These are phyloP conservation scores for Pseudoatta argentina DNA, from an alignment of 1,140 invertebrate species.

Conservation along the genomic window DNA sequence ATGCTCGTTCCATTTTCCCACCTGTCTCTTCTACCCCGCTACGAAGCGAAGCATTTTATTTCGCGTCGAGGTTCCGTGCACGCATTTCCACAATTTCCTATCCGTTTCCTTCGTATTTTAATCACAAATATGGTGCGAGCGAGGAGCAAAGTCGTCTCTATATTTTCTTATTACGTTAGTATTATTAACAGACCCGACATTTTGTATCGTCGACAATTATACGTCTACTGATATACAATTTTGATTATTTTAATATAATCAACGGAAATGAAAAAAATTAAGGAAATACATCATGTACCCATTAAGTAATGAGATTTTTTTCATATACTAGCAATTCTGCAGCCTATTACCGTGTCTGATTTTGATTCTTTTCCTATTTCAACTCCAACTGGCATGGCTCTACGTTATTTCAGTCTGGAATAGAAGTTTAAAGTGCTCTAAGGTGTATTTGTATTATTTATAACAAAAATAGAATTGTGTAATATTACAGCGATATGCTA, in stretches of 20 bases:
- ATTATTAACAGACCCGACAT: background rate
- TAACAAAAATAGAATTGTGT: no score
- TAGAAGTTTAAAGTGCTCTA: no score
- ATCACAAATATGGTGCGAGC: background rate
- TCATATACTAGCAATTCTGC: no score
- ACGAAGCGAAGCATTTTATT: slow-evolving; percentile 49
- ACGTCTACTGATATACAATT: background rate
- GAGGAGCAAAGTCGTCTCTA: background rate
- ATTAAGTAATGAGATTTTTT: no score
- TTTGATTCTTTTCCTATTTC: no score
- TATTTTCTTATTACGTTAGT: background rate
- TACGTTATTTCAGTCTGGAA: no score
- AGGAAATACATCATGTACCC: no score
- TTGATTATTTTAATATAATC: background rate
- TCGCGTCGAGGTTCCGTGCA: slow-evolving; percentile 12
- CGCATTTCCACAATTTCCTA: background rate
- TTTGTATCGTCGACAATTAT: background rate
- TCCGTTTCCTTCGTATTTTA: background rate
- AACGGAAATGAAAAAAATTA: background rate
- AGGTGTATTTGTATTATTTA: no score
- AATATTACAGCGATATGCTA: no score
- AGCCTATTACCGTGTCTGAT: no score
- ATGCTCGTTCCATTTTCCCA: slow-evolving; percentile 65
- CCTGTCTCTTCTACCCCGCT: background rate
- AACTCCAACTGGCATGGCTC: no score